Conservation (phyloP, 2,888 invertebrate genomes). For the Euzophera pinguis region DNA sequence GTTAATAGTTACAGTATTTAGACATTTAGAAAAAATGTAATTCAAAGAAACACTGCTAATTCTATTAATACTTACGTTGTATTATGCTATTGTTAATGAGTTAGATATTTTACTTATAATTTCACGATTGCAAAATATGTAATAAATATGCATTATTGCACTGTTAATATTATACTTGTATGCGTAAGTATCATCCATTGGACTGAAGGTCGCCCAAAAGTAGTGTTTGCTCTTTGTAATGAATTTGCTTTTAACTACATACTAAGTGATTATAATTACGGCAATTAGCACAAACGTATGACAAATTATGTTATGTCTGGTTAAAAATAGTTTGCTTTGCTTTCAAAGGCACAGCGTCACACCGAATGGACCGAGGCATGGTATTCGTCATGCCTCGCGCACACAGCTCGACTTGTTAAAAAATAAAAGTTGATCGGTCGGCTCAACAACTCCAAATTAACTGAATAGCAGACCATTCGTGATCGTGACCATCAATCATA, state of each 20-base stretch:
- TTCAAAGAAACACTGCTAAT: too few relatives aligned
- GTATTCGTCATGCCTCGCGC: not conserved
- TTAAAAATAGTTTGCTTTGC: not conserved
- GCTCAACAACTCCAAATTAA: not conserved
- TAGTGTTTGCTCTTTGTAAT: not conserved
- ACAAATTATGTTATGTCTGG: not conserved
- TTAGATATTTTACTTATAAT: too few relatives aligned
- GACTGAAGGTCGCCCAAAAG: not conserved
- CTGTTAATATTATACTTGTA: too few relatives aligned
- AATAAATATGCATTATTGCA: too few relatives aligned
- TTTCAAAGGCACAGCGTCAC: not conserved
- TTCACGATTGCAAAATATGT: too few relatives aligned
- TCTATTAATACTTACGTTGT: too few relatives aligned
- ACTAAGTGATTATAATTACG: not conserved
- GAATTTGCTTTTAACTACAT: not conserved
- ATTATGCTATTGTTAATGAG: too few relatives aligned
- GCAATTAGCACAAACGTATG: not conserved
- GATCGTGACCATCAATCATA: not conserved
- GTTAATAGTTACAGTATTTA: too few relatives aligned
- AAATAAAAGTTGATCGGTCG: constrained; percentile 5
- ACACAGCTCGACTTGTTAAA: not conserved
- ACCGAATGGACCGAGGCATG: not conserved
- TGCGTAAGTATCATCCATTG: too few relatives aligned
- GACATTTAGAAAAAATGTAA: too few relatives aligned
- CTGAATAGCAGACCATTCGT: not conserved